These are phyloP conservation scores for Enteromius viviparus DNA, from an alignment of 2,797 vertebrate species.

Conservation along the genomic window DNA sequence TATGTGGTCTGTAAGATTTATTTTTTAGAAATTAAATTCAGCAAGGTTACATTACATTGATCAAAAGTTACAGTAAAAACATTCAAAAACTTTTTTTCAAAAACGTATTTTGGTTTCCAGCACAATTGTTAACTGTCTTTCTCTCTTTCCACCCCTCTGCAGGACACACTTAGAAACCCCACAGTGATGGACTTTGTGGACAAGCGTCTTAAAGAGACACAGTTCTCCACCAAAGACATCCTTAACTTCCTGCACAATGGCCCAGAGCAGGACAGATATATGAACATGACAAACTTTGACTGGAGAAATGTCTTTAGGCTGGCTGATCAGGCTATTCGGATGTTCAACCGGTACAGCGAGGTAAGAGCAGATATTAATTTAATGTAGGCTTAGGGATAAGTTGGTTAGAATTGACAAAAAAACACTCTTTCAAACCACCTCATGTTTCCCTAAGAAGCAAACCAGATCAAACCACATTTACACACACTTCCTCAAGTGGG, in stretches of 20 bases:
- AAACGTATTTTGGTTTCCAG: neutral
- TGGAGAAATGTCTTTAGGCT: conserved; percentile 88
- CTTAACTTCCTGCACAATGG: conserved; percentile 88
- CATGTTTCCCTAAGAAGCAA: neutral
- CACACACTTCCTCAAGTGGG: neutral
- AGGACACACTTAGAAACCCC: conserved; percentile 90
- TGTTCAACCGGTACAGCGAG: conserved; percentile 86
- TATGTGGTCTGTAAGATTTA: neutral
- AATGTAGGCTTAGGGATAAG: neutral
- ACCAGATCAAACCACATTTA: neutral
- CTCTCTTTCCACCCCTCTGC: conserved; percentile 14
- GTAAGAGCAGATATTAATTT: conserved; percentile 69
- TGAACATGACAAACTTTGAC: conserved; percentile 76
- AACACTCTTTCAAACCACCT: neutral
- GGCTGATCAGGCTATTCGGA: conserved; percentile 77
- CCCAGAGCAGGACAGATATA: conserved; percentile 66
- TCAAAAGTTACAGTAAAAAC: neutral
- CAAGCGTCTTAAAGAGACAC: conserved; percentile 75
- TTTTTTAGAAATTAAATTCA: neutral
- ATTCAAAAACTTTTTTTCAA: too few species aligned
- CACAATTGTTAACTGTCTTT: neutral
- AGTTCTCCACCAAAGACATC: conserved; percentile 79
- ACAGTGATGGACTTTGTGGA: conserved; percentile 86
- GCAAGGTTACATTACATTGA: neutral
- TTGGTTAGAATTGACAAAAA: neutral